Conservation (phyloP, 2,888 invertebrate species). For the Andrena flavipes region DNA sequence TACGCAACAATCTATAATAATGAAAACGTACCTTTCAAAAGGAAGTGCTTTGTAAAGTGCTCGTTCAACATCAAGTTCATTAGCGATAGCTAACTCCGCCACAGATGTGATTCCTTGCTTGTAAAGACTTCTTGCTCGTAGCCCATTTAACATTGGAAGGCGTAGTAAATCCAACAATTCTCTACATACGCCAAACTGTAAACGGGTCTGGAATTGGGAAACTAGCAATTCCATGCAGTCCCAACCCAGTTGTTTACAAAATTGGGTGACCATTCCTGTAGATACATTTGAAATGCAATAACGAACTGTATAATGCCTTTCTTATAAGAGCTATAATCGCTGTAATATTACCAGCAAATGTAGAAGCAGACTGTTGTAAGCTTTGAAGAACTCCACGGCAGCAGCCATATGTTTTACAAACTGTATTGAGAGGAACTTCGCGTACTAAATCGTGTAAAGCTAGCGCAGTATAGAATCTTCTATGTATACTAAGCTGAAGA, state of each 20-base stretch:
- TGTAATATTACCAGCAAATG: conserved; percentile 92
- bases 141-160: conserved; percentile 92
- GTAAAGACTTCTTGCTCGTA: conserved; percentile 93
- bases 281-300: conserved; percentile 1
- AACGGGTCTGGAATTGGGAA: conserved; percentile 96
- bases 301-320: neutral
- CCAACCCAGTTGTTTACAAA: conserved; percentile 97
- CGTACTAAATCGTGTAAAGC: conserved; percentile 97
- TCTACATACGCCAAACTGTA: conserved; percentile 96
- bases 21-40: conserved; percentile 89
- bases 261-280: conserved; percentile 97
- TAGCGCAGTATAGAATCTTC: conserved; percentile 94
- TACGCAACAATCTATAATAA: neutral
- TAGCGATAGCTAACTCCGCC: conserved; percentile 91
- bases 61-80: conserved; percentile 89
- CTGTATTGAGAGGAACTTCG: conserved; percentile 92
- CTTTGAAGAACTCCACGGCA: conserved; percentile 96
- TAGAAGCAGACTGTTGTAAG: conserved; percentile 96
- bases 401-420: conserved; percentile 94
- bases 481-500: conserved; percentile 81
- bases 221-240: conserved; percentile 94
- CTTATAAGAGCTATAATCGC: conserved; percentile 12
- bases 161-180: conserved; percentile 97
- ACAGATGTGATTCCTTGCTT: conserved; percentile 92
- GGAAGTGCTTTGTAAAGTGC: conserved; percentile 92